Base-by-base conservation (phyloP, 2,113 vertebrate species). In the Oenanthe melanoleuca region DNA sequence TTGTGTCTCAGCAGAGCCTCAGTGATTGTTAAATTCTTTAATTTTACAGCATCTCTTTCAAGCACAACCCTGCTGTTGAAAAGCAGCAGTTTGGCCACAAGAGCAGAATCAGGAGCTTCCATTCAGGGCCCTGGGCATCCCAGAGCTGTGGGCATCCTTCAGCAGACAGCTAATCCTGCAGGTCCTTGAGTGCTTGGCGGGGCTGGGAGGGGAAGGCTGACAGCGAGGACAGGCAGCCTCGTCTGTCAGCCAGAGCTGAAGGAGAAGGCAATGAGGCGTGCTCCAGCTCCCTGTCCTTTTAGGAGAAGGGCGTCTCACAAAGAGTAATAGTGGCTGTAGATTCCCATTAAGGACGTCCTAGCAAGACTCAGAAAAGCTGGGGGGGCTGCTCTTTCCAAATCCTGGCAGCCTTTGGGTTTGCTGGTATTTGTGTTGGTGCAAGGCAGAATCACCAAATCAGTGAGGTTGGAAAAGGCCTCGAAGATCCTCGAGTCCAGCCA, bases 401-500 rank as follows among this genome's bases (percentile, higher is more conserved):
- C 15, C 53, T 80, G 80, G 25, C 23, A 75, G 37, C 9, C 34
- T 70, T 37, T 47, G 49, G 47, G 2, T 67, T 55, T 79, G 47
- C 38, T 57, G 26, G 15, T 25, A 0, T 12, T 60, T 7, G 10
- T 10, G 14, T 37, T 49, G 69, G 33, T 47, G n/a, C 34, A 8
- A 26, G 31, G 45, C 45, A 47, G 16, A 64, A 9, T 24, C 69
- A 21, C 7, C 1, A 0, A 25, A 29, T 47, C 0, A 0, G 0
- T 25, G 40, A 34, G 47, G 55, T 19, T 53, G 61, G 55, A 19
- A 33, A 60, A 13, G 47, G 9, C 40, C 40, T 49, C 3, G 0
- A 20, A 34, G 79, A 20, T 55, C 21, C 25, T 55, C 3, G 0
- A 31, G 29, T 61, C 17, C n/a, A 25, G 57, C 23, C 2, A 22